phyloP scores from a whole-genome alignment of 1,140 invertebrate genomes.

The Zophobas morio region DNA sequence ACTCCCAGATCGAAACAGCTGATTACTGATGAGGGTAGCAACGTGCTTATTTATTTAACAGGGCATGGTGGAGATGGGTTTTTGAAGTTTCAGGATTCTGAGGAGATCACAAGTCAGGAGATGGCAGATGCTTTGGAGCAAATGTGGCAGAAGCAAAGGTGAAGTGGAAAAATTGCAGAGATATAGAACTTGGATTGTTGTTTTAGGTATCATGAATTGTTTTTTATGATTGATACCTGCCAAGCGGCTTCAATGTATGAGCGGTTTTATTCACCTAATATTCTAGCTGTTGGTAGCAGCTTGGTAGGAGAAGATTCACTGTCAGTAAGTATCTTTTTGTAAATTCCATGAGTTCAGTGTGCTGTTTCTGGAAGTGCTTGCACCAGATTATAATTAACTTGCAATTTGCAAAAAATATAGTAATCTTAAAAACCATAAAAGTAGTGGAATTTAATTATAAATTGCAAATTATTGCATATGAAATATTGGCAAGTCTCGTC shows the following conservation, averaged over 20 bases:
- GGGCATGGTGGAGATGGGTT: conserved; percentile 99
- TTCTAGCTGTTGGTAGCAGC: conserved; percentile 96
- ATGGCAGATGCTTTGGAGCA: conserved; percentile 98
- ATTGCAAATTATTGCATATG: no score
- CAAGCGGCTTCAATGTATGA: conserved; percentile 99
- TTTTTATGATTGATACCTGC: conserved; percentile 99
- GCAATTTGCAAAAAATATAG: background rate
- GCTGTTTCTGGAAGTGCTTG: background rate
- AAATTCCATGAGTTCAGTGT: conserved; percentile 6
- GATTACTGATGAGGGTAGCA: conserved; percentile 96
- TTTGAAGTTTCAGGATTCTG: conserved; percentile 99
- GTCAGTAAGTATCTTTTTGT: conserved; percentile 78
- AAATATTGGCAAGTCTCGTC: no score
- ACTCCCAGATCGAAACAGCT: conserved; percentile 96
- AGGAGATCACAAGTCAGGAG: conserved; percentile 99
- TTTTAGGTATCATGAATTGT: conserved; percentile 95
- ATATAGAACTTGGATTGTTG: conserved; percentile 4
- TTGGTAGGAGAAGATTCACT: conserved; percentile 98
- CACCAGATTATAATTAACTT: conserved; percentile 1
- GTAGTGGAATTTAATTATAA: no score
- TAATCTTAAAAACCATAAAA: no score
- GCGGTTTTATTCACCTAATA: conserved; percentile 98
- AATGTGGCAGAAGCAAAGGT: conserved; percentile 99
- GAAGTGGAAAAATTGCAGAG: conserved; percentile 11
- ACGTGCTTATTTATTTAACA: conserved; percentile 96